Percentiles rank a stretch among this genome's conserved stretches.
These are phyloP conservation scores for Rhagoletis pomonella DNA, from an alignment of 1,140 invertebrate genomes.

Conservation along the genomic window DNA sequence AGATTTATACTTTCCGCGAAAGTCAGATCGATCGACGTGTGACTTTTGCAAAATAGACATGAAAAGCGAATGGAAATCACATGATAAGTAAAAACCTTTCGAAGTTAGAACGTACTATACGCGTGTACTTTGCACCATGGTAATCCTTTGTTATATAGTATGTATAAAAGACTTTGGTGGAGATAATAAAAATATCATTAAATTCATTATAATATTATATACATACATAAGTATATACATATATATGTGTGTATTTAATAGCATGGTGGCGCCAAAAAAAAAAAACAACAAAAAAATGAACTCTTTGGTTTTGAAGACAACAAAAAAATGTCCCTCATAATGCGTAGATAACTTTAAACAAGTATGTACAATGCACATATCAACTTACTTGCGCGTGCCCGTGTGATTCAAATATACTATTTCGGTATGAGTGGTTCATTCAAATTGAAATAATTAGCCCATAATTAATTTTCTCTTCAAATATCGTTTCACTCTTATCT, in stretches of 20 bases:
- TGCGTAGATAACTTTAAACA: too few relatives aligned
- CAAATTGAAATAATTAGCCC: conserved; percentile 15
- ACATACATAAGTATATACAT: too few relatives aligned
- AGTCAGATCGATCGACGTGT: not conserved
- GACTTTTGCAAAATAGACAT: not conserved
- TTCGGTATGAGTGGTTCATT: not conserved
- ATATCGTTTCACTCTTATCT: not conserved
- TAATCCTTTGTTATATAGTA: not conserved
- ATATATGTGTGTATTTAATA: too few relatives aligned
- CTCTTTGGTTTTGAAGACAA: too few relatives aligned
- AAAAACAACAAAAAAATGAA: too few relatives aligned
- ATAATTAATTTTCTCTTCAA: conserved; percentile 16
- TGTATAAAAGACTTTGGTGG: not conserved
- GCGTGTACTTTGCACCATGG: not conserved
- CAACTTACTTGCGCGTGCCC: not conserved
- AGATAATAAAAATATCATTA: conserved; percentile 6
- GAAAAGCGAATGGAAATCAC: conserved; percentile 7
- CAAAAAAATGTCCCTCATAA: too few relatives aligned
- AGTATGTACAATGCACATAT: too few relatives aligned
- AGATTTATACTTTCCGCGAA: not conserved
- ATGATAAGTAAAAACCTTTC: not conserved
- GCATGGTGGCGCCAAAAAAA: not conserved
- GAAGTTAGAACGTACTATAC: not conserved
- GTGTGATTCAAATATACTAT: not conserved
- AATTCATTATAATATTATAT: not conserved